Percentiles rank a stretch among this genome's conserved stretches.
phyloP scores from a whole-genome alignment of 1,140 invertebrate genomes.

The Solenopsis fugax region DNA sequence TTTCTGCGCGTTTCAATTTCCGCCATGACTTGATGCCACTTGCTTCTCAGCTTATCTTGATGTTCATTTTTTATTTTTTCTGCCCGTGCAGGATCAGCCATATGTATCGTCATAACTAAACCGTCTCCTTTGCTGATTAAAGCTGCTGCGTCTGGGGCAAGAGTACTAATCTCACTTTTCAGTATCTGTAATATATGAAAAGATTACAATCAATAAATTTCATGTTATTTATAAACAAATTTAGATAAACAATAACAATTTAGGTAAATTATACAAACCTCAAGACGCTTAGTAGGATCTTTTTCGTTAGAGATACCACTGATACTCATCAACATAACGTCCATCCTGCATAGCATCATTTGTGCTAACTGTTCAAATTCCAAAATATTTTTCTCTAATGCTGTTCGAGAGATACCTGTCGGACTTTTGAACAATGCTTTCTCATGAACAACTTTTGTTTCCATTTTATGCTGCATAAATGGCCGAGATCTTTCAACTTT shows the following conservation, averaged over 20 bases:
- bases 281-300: conserved; percentile 89
- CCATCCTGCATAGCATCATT: conserved; percentile 90
- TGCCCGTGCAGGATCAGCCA: conserved; percentile 86
- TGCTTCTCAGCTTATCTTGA: conserved; percentile 89
- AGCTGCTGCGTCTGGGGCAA: conserved; percentile 93
- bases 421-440: conserved; percentile 59
- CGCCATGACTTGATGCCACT: conserved; percentile 90
- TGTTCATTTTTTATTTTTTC: conserved; percentile 87
- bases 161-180: conserved; percentile 88
- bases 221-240: conserved; percentile 12
- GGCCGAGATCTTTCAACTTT: conserved; percentile 64
- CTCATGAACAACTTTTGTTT: conserved; percentile 39
- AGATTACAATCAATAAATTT: conserved; percentile 36
- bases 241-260: background rate
- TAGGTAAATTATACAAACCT: conserved; percentile 84
- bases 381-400: conserved; percentile 85
- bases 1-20: conserved; percentile 88
- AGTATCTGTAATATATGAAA: conserved; percentile 86
- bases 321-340: conserved; percentile 90
- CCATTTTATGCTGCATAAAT: conserved; percentile 56
- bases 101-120: conserved; percentile 90
- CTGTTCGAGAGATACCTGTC: conserved; percentile 79
- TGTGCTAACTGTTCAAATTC: conserved; percentile 88
- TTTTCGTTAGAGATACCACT: conserved; percentile 89
- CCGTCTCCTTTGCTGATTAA: conserved; percentile 93